phyloP scores from a whole-genome alignment of 2,113 vertebrate genomes.

The Acinonyx jubatus region DNA sequence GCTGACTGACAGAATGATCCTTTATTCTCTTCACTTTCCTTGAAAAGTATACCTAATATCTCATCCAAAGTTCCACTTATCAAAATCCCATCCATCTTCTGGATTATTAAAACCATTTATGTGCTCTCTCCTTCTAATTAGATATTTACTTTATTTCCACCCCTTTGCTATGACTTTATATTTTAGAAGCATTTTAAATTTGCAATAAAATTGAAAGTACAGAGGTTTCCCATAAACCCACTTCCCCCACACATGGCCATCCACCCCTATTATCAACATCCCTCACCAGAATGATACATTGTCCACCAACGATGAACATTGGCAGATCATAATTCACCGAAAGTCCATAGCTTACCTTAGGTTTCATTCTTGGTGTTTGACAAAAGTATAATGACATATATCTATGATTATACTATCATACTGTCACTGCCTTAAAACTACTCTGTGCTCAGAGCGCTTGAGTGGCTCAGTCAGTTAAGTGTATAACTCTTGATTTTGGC shows the following conservation, averaged over 20 bases:
- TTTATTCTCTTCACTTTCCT: background rate
- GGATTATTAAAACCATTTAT: background rate
- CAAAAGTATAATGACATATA: background rate
- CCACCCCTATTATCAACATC: background rate
- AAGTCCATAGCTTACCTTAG: background rate
- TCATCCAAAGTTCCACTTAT: background rate
- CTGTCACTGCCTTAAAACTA: background rate
- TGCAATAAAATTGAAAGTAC: background rate
- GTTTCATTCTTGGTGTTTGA: background rate
- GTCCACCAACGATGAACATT: background rate
- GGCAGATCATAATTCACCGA: background rate
- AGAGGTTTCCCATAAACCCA: background rate
- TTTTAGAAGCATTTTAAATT: background rate
- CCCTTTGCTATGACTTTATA: background rate
- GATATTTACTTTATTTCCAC: background rate
- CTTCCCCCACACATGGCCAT: rapidly evolving
- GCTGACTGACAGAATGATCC: background rate
- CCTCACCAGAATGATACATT: background rate
- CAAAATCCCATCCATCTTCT: background rate
- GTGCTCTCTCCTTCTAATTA: background rate
- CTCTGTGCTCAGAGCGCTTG: background rate
- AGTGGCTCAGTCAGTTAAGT: too few relatives aligned
- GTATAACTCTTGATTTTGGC: too few relatives aligned
- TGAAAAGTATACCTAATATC: background rate
- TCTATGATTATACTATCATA: background rate